Evolutionary conservation across 2,888 invertebrate species (phyloP), one percentile per base, ranked within the genome.

Genomic region (Geophilus truncorum): DNA sequence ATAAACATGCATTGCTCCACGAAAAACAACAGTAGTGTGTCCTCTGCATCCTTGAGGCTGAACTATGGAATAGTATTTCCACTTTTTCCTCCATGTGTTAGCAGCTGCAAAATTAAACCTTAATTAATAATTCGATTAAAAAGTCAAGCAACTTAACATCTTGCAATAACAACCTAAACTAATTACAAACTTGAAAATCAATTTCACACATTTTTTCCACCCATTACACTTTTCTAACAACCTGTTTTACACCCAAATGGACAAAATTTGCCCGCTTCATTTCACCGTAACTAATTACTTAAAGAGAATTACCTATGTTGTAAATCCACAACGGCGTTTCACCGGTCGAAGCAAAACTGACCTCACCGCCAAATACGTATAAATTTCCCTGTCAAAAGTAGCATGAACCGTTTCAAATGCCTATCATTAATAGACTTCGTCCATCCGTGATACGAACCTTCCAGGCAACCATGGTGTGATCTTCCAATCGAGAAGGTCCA

Each of bases 271-370:
- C 5, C 30, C 32, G 1, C 1, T 32, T 78, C 28, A 6, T 9
- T 32, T 78, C 28, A 2, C 32, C n/a, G 12, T 28, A 3, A 23
- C 12, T 28, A 30, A 75, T 23, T n/a, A 77, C n/a, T 18, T 45
- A 45, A 45, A n/a, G 45, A 32, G 32, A 57, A 84, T 83, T 86
- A 93, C 93, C 90, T 62, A 93, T 91, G 84, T 93, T 92, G 85
- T 93, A 93, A 82, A 93, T 90, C 95, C 95, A 96, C 45, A 95
- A 90, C 32, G 95, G 94, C 0, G 94, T 93, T 86, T 94, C 94
- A 51, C 91, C 91, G 84, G 91, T 91, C 9, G 91, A 90, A 32
- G 92, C 91, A 86, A 94, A 92, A 81, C 93, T 92, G 15, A 95
- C 91, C 86, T 94, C 94, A 0, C 95, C 96, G 0, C 95, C 96